These are phyloP conservation scores for Gobiocypris rarus DNA, from an alignment of 2,113 vertebrate genomes.

Conservation along the genomic window DNA sequence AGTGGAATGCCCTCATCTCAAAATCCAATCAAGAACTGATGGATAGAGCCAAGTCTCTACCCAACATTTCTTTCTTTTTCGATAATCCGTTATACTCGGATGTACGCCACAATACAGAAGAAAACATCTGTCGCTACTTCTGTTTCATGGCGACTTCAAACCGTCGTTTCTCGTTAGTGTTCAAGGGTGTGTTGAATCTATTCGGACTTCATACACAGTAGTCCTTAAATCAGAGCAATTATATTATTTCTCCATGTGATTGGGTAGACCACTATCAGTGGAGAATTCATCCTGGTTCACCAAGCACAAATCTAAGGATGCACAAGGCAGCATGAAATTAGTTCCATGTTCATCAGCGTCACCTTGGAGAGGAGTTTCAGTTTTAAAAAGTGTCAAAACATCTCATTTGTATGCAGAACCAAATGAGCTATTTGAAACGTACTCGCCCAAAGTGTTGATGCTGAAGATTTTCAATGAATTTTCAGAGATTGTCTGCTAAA, in stretches of 20 bases:
- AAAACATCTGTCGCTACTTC: not conserved
- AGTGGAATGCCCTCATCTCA: not conserved
- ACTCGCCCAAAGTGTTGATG: constrained; percentile 1
- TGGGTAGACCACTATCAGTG: not conserved
- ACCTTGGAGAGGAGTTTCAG: constrained; percentile 10
- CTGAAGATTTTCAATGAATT: constrained; percentile 10
- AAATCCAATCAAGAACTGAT: not conserved
- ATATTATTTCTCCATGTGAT: not conserved
- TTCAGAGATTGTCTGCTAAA: constrained; percentile 8
- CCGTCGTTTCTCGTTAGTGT: not conserved
- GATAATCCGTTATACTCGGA: not conserved
- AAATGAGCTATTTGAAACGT: constrained; percentile 22
- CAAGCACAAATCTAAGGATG: constrained; percentile 4
- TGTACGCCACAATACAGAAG: not conserved
- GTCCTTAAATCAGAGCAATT: not conserved
- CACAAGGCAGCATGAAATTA: constrained; percentile 23
- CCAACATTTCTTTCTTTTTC: not conserved
- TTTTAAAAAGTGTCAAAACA: constrained; percentile 32
- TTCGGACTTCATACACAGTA: not conserved
- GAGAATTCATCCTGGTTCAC: not conserved
- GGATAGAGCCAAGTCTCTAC: not conserved
- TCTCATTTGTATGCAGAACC: constrained; percentile 33
- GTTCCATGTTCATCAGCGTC: constrained; percentile 33
- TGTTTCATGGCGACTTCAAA: not conserved
- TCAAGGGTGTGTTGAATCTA: not conserved